These are phyloP conservation scores for Hypanus sabinus DNA, from an alignment of 2,113 vertebrate species.

Conservation along the genomic window DNA sequence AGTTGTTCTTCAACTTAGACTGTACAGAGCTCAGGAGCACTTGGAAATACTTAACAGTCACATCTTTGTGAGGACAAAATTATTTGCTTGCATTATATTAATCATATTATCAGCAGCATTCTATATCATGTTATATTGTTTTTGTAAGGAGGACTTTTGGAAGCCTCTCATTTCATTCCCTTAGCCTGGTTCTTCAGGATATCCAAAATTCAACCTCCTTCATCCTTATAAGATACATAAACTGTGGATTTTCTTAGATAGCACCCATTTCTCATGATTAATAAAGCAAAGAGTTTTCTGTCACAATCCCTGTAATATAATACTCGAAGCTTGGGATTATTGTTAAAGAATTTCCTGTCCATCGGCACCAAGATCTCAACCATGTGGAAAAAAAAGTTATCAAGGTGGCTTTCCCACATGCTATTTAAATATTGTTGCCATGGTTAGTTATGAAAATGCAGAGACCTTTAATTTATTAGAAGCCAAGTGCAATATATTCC, in stretches of 20 bases:
- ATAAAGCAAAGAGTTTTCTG: not conserved
- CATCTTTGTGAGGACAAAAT: not conserved
- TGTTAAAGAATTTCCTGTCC: not conserved
- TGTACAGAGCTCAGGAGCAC: not conserved
- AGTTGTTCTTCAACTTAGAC: too few relatives aligned
- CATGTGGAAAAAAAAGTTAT: not conserved
- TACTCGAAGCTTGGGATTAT: not conserved
- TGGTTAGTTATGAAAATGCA: not conserved
- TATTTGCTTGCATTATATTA: not conserved
- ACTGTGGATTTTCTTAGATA: not conserved
- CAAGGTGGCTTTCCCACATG: not conserved
- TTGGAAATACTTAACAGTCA: not conserved
- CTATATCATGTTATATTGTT: not conserved
- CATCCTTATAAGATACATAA: not conserved
- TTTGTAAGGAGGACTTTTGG: not conserved
- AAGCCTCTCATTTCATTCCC: not conserved
- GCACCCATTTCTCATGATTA: not conserved
- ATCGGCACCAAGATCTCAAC: not conserved
- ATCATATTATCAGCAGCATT: not conserved
- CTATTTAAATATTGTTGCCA: not conserved
- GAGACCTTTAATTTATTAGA: not conserved
- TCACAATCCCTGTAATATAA: not conserved
- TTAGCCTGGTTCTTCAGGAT: not conserved
- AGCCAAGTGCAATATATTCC: not conserved
- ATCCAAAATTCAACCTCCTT: not conserved